phyloP scores from a whole-genome alignment of 2,888 invertebrate genomes.

The Branchinecta sandiegonensis region DNA sequence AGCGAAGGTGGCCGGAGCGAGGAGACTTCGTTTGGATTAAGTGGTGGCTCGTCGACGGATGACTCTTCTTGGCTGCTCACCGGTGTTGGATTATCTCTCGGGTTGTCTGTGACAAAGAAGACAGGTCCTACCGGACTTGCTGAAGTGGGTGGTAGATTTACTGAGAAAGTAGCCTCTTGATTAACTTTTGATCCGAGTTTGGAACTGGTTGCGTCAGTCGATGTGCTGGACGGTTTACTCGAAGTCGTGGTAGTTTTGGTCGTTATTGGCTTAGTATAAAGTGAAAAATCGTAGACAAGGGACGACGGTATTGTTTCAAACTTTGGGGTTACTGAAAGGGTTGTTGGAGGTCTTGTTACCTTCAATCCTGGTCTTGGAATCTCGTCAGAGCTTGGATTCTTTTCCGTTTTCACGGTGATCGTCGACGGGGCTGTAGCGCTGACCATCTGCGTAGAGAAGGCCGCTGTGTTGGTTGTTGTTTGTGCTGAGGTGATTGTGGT shows the following conservation, averaged over 20 bases:
- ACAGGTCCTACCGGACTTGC: not conserved
- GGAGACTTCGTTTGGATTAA: no score
- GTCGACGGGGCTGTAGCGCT: not conserved
- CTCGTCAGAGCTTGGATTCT: no score
- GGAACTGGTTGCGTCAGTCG: not conserved
- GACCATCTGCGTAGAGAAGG: not conserved
- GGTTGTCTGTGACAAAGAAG: not conserved
- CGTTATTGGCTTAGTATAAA: not conserved
- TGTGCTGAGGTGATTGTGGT: not conserved
- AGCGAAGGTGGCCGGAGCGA: no score
- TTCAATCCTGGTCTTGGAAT: no score
- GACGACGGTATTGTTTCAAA: not conserved
- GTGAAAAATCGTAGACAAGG: not conserved
- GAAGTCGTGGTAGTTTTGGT: not conserved
- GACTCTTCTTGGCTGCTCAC: not conserved
- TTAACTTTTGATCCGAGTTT: no score
- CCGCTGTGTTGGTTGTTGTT: not conserved
- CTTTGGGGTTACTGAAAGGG: not conserved
- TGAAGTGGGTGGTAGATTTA: not conserved
- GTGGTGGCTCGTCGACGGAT: not conserved
- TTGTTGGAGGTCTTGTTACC: not conserved
- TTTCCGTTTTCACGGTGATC: not conserved
- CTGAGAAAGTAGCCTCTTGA: no score
- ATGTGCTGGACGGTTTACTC: not conserved
- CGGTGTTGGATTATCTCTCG: not conserved